phyloP scores from a whole-genome alignment of 35 echinoderm and acorn worm genomes.

The Chiridota heheva region DNA sequence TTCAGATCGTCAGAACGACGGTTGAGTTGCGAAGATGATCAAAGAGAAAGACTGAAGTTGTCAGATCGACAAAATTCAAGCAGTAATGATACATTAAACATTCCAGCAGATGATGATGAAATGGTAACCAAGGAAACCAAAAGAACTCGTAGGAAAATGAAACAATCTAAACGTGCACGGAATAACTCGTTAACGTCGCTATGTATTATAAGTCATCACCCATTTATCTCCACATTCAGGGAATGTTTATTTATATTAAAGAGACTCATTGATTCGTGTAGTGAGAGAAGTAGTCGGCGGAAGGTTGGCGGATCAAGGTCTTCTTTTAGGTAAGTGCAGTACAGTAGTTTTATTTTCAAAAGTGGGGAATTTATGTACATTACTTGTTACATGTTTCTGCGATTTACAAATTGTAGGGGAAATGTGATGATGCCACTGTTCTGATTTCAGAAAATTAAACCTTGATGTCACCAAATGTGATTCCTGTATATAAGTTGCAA shows the following conservation, averaged over 20 bases:
- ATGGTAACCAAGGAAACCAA: constrained; percentile 55
- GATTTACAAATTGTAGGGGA: no score
- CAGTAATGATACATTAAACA: constrained; percentile 83
- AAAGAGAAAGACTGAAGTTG: constrained; percentile 55
- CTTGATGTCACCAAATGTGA: no score
- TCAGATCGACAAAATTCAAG: constrained; percentile 81
- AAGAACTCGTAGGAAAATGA: constrained; percentile 74
- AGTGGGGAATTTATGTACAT: no score
- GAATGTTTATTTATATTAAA: constrained; percentile 97
- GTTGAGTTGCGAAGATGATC: constrained; percentile 28
- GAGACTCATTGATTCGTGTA: constrained; percentile 92
- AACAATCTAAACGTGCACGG: constrained; percentile 81
- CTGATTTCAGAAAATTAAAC: no score
- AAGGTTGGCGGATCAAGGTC: constrained; percentile 92
- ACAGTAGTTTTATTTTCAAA: no score
- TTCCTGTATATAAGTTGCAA: no score
- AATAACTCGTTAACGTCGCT: constrained; percentile 95
- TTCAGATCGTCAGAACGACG: constrained; percentile 74
- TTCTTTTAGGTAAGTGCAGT: constrained; percentile 70
- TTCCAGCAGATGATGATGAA: constrained; percentile 37
- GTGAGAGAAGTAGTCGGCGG: constrained; percentile 82
- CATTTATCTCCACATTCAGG: constrained; percentile 90
- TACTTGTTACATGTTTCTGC: no score
- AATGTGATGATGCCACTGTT: no score
- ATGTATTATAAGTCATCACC: constrained; percentile 93